Base-by-base conservation (phyloP, 2,113 vertebrate genomes). In the Paraplagusia blochii region DNA sequence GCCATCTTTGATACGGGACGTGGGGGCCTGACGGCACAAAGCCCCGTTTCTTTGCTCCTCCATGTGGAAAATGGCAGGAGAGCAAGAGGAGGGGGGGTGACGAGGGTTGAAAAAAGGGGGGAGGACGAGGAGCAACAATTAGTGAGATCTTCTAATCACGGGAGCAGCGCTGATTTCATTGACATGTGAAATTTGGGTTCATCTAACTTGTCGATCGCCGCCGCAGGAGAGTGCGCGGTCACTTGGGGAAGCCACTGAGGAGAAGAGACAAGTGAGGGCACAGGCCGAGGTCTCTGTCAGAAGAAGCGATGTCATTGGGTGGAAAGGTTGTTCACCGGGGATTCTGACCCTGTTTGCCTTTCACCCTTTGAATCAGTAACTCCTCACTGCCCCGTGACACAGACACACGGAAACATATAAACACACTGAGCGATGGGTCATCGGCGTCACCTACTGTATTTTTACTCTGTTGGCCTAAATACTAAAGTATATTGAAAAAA, bases 181-280 rank as follows among this genome's bases (percentile, higher is more conserved):
- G 88, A 90, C 86, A 87, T 90, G 87, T 88, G 82, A 90, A 89
- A 86, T 90, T 80, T 84, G 81, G 82, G 90, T 90, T 88, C 55
- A 87, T 89, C 85, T 80, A 82, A 83, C 87, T 87, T 88, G 87
- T 88, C 63, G 79, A 87, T 87, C 79, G 71, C 38, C 3, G 80
- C 71, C 63, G 62, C 48, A 69, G 44, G 45, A 89, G 49, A 85
- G 81, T 65, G 64, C 62, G 36, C 8, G 10, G 38, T 12, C 72
- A 61, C 60, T 40, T 42, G 60, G 67, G 53, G 72, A 73, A 76
- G 72, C 75, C 72, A 69, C 64, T 57, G 71, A 72, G 74, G 68
- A 48, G 67, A 78, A 74, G 72, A 63, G 72, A 76, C 78, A 60
- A 76, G 69, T 86, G 78, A 58, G 86, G 73, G 76, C 66, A 56